Conservation (phyloP, 1,140 invertebrate genomes). For the Ostrea denselamellosa region DNA sequence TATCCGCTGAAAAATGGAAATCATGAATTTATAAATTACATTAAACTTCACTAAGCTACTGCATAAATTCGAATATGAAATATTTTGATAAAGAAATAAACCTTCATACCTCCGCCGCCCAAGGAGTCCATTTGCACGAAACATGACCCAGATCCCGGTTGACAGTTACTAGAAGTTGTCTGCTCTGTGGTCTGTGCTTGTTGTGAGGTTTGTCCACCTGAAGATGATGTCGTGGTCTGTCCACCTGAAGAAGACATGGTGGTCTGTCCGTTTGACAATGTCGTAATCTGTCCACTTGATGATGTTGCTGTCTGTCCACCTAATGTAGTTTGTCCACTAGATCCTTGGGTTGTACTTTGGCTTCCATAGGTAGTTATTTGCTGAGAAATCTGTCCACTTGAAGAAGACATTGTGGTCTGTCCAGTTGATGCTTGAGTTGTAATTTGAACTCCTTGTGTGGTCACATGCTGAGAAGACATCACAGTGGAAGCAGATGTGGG, state of each 20-base stretch:
- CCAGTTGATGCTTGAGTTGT: neutral
- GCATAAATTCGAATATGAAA: no score
- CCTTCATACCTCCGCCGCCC: constrained; percentile 7
- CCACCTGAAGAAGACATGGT: neutral
- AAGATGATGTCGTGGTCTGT: neutral
- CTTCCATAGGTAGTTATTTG: neutral
- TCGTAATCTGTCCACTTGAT: neutral
- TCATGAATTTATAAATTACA: neutral
- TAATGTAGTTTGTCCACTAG: neutral
- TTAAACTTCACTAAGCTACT: neutral
- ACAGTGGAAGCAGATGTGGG: neutral
- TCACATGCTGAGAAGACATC: neutral
- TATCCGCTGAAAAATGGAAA: constrained; percentile 10
- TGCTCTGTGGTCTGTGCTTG: neutral
- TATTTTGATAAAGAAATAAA: neutral
- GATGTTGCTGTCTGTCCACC: constrained; percentile 5
- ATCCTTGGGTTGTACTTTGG: neutral
- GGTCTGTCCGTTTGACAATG: neutral
- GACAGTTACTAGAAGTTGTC: neutral
- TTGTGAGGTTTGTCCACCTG: neutral
- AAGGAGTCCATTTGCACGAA: constrained; percentile 31
- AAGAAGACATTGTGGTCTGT: neutral
- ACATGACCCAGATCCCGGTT: constrained; percentile 35
- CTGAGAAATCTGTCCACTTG: neutral
- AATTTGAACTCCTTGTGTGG: neutral